Evolutionary conservation across 2,888 invertebrate genomes (phyloP).

Genomic region (Punctoribates punctum): DNA sequence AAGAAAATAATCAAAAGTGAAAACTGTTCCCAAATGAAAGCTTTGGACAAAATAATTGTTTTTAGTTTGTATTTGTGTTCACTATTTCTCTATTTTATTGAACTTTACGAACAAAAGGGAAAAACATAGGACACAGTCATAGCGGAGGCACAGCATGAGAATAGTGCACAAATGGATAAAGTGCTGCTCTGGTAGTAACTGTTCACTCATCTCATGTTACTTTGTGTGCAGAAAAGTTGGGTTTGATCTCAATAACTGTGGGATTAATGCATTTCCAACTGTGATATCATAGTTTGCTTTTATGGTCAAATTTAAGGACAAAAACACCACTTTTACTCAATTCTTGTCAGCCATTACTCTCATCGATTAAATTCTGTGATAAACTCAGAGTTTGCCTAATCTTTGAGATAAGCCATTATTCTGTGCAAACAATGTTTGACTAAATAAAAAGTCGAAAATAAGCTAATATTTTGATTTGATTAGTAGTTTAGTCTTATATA

Average conservation of each 20-base stretch:
- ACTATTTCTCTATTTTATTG: neutral
- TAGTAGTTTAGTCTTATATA: no score
- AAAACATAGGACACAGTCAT: slow-evolving; percentile 4
- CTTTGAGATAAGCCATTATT: no score
- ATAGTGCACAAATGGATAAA: neutral
- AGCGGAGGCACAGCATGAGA: slow-evolving; percentile 22
- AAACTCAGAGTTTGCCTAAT: no score
- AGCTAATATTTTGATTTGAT: no score
- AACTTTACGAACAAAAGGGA: slow-evolving; percentile 4
- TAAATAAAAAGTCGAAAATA: no score
- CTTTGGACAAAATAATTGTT: slow-evolving; percentile 5
- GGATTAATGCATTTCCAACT: slow-evolving; percentile 29
- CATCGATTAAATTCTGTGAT: neutral
- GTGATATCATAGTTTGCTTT: slow-evolving; percentile 32
- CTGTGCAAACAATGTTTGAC: no score
- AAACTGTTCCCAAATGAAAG: slow-evolving; percentile 9
- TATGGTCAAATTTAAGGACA: slow-evolving; percentile 14
- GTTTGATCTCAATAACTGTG: slow-evolving; percentile 22
- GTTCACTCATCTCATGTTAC: neutral
- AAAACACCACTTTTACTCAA: neutral
- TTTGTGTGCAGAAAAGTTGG: neutral
- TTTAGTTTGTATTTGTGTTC: neutral
- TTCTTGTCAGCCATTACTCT: neutral
- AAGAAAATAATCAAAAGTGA: slow-evolving; percentile 10
- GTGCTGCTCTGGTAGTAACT: neutral